Evolutionary conservation across 2,888 invertebrate species (phyloP), one percentile per base, ranked within the genome.

Genomic region (Dryobotodes eremita): DNA sequence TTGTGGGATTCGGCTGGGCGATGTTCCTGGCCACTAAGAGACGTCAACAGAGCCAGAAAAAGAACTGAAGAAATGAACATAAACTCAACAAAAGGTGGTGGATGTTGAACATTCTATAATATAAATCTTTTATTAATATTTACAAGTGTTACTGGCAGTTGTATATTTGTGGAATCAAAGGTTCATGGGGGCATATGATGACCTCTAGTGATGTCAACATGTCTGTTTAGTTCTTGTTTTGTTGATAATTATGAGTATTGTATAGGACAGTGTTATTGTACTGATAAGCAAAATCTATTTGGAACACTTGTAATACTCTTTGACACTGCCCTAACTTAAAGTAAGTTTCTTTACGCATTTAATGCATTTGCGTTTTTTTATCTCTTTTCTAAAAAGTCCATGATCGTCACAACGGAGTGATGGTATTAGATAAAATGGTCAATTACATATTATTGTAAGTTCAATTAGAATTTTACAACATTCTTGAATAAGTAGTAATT

Each of bases 1-100:
- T 98, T n/a, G 97, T 98, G 79, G 98, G 98, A 68, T 98, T 98
- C 91, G 97, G 98, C 88, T 98, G 98, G 98, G 97, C 98, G 2
- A 97, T 98, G 92, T 98, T 98, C 91, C 91, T 98, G 72, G 98
- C 98, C 4, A 97, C 97, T 81, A 98, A 98, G 91, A 97, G 98
- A 90, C 97, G 98, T 20, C 97, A 97, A 89, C 94, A 95, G 82
- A 92, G 89, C 79, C 93, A 94, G 88, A 96, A 93, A 88, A 96
- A 95, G 77, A 90, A 92, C 86, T 91, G 88, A 92, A 81, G 42
- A 48, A 71, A 53, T 31, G 0, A 68, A 75, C n/a, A 53, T 53
- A 74, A 83, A 77, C 76, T 82, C 77, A 71, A 77, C 65, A 74
- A 64, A 55, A 77, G 89, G 90, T 91, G 92, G 90, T 86, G 89